phyloP scores from a whole-genome alignment of 2,888 invertebrate genomes.

The Drosophila rellima region DNA sequence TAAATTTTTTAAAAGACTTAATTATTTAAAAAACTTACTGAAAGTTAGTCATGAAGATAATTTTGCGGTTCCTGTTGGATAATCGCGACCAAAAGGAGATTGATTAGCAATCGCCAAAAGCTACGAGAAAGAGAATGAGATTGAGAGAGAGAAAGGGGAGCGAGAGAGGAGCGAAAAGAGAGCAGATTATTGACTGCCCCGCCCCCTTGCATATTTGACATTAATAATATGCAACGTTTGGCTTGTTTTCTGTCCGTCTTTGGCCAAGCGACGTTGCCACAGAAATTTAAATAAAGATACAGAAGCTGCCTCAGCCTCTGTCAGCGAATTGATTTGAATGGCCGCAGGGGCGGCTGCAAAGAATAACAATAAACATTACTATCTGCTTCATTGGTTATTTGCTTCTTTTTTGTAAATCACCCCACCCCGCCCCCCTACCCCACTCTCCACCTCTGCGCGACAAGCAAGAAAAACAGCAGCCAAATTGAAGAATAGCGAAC shows the following conservation, averaged over 20 bases:
- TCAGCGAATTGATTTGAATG: slow-evolving; percentile 75
- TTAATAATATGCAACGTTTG: slow-evolving; percentile 62
- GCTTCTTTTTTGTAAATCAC: slow-evolving; percentile 41
- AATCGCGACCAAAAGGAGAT: slow-evolving; percentile 8
- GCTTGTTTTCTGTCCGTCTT: slow-evolving; percentile 27
- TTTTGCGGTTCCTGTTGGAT: neutral
- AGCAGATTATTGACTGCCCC: neutral
- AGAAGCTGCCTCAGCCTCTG: slow-evolving; percentile 8
- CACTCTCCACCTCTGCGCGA: slow-evolving; percentile 19
- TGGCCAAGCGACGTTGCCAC: slow-evolving; percentile 30
- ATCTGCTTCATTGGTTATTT: slow-evolving; percentile 81
- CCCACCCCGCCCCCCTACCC: neutral
- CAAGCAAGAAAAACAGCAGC: slow-evolving; percentile 66
- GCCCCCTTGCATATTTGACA: slow-evolving; percentile 26
- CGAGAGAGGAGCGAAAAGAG: neutral
- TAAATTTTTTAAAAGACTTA: no score
- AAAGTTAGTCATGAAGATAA: no score
- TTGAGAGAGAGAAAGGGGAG: neutral
- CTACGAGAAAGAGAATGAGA: neutral
- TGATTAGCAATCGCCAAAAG: neutral
- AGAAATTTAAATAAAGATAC: slow-evolving; percentile 54
- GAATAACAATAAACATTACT: slow-evolving; percentile 80
- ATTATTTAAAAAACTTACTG: no score
- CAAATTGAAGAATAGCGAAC: slow-evolving; percentile 45
- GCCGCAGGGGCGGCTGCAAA: slow-evolving; percentile 57